Evolutionary conservation across 1,140 invertebrate species (phyloP).

Genomic region (Bicyclus anynana): DNA sequence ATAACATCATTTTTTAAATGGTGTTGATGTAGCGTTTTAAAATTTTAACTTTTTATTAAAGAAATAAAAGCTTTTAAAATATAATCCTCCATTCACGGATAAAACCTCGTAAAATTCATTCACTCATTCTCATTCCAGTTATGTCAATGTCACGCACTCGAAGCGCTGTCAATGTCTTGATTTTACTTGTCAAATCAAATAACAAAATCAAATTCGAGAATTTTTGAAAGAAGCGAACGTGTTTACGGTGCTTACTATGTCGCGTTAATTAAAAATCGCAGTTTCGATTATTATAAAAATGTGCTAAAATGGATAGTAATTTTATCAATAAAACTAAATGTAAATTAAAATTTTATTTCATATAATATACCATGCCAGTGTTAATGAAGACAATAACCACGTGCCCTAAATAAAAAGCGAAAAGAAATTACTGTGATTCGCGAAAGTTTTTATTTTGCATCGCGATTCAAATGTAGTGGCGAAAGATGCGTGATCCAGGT

Average conservation of each 20-base stretch:
- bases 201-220: too few relatives aligned
- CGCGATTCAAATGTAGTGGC: conserved; percentile 53
- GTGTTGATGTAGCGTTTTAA: too few relatives aligned
- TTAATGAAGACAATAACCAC: neutral
- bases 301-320: conserved; percentile 6
- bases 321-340: conserved; percentile 14
- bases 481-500: conserved; percentile 51
- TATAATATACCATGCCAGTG: neutral
- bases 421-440: conserved; percentile 35
- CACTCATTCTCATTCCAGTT: too few relatives aligned
- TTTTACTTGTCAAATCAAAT: too few relatives aligned
- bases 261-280: conserved; percentile 1
- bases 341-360: neutral
- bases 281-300: neutral
- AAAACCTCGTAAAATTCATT: too few relatives aligned
- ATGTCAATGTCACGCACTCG: too few relatives aligned
- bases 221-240: too few relatives aligned
- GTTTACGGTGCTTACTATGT: neutral
- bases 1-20: too few relatives aligned
- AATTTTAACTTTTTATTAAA: too few relatives aligned
- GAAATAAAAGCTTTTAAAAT: too few relatives aligned
- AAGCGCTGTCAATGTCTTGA: too few relatives aligned
- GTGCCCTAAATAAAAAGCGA: conserved; percentile 55
- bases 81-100: too few relatives aligned
- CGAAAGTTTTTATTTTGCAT: conserved; percentile 52